These are phyloP conservation scores for Thymelicus acteon DNA, from an alignment of 2,888 invertebrate genomes.

Conservation along the genomic window DNA sequence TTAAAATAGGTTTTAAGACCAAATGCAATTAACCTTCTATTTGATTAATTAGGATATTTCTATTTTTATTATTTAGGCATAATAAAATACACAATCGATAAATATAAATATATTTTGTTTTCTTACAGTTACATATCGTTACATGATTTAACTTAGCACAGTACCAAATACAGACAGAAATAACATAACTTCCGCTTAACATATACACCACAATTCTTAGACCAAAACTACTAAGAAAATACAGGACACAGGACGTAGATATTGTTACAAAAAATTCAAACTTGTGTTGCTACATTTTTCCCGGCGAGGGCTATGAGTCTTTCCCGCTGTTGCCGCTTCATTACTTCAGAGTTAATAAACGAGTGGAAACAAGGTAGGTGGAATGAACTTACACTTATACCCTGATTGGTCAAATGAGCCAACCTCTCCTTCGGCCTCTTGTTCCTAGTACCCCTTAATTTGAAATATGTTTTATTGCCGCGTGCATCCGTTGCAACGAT, in stretches of 20 bases:
- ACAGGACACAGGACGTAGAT: conserved; percentile 43
- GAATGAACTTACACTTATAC: conserved; percentile 73
- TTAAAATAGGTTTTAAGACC: too few species aligned
- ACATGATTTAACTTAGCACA: conserved; percentile 69
- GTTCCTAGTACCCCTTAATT: conserved; percentile 54
- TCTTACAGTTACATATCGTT: conserved; percentile 64
- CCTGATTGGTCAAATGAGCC: conserved; percentile 54
- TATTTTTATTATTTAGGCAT: too few species aligned
- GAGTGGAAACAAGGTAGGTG: conserved; percentile 75
- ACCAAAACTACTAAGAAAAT: conserved; percentile 46
- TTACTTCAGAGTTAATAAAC: conserved; percentile 63
- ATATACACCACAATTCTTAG: conserved; percentile 53
- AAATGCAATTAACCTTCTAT: too few species aligned
- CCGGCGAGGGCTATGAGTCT: conserved; percentile 44
- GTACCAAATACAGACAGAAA: conserved; percentile 57
- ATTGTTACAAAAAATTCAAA: conserved; percentile 17
- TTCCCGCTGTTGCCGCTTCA: conserved; percentile 61
- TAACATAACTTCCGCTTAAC: conserved; percentile 53
- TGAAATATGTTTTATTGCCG: conserved; percentile 71
- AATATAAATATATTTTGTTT: conserved; percentile 44
- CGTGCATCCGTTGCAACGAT: conserved; percentile 61
- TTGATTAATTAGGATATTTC: too few species aligned
- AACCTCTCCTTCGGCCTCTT: conserved; percentile 61
- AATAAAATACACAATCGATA: background rate
- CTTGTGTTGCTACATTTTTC: conserved; percentile 41